Base-by-base conservation (phyloP, 2,888 invertebrate species). In the Spialia ferax region DNA sequence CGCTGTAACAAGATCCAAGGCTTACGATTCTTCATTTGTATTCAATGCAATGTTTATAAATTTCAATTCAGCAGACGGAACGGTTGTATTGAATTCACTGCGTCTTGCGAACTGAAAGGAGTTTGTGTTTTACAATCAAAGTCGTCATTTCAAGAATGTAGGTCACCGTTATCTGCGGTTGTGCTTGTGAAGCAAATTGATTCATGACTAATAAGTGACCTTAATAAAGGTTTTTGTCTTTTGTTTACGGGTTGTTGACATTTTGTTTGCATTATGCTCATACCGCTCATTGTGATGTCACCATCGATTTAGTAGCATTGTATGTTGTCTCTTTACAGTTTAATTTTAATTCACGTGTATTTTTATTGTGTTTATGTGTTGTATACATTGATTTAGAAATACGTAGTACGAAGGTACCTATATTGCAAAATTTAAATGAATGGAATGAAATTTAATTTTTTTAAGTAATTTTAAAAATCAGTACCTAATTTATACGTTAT, bases 41-140 rank as follows among this genome's bases (percentile, higher is more conserved):
- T 18, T 18, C 45, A 18, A 3, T 20, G 18, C 15, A 15, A 18
- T 18, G 18, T 18, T 20, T 18, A 20, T 18, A 8, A 18, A 45
- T 20, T 45, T 20, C 18, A 45, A 45, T 20, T 20, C 42, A 45
- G 18, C 8, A 18, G 10, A 18, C 45, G 18, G 45, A 18, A 10
- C 11, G 3, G 32, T 35, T 56, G 56, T 56, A 13, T 54, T 54
- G 29, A 18, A 4, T 54, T 29, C 18, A 32, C 26, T 55, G 54
- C 18, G 32, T 56, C 35, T 50, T 32, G n/a, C n/a, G n/a, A 22
- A 50, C 50, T 61, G 48, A 61, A 22, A 22, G 18, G 13, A 18
- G 29, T 10, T 61, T 32, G 22, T 35, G 26, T 15, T 35, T 61
- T 50, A n/a, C 61, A 61, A 61, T 61, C 61, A 61, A 50, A 61